Evolutionary conservation across 2,113 vertebrate genomes (phyloP).

Genomic region (Macrotus californicus): DNA sequence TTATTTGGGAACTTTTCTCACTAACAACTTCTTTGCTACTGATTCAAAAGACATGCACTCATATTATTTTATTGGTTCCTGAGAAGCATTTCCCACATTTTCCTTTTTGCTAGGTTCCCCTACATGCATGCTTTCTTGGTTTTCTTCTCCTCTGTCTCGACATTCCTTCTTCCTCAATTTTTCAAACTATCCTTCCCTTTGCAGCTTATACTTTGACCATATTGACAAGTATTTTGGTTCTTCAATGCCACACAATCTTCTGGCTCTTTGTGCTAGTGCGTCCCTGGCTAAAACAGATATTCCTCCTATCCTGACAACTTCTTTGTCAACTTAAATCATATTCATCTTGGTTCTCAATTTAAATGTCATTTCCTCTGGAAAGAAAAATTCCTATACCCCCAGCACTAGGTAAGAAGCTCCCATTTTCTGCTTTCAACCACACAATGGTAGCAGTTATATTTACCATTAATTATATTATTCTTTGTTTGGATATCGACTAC

Average conservation of each 20-base stretch:
- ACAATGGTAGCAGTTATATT: neutral
- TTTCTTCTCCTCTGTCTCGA: neutral
- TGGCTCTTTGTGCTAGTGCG: neutral
- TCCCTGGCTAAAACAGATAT: neutral
- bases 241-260: neutral
- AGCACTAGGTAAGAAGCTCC: neutral
- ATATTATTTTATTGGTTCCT: neutral
- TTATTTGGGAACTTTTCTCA: neutral
- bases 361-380: neutral
- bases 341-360: neutral
- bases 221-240: neutral
- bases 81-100: neutral
- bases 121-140: neutral
- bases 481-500: neutral
- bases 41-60: neutral
- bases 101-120: neutral
- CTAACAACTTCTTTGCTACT: neutral
- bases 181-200: neutral
- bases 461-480: neutral
- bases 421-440: neutral
- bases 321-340: neutral
- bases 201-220: neutral
- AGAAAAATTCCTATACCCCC: neutral
- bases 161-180: neutral
- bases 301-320: neutral